phyloP scores from a whole-genome alignment of 2,888 invertebrate genomes.

The Cenopis cana region DNA sequence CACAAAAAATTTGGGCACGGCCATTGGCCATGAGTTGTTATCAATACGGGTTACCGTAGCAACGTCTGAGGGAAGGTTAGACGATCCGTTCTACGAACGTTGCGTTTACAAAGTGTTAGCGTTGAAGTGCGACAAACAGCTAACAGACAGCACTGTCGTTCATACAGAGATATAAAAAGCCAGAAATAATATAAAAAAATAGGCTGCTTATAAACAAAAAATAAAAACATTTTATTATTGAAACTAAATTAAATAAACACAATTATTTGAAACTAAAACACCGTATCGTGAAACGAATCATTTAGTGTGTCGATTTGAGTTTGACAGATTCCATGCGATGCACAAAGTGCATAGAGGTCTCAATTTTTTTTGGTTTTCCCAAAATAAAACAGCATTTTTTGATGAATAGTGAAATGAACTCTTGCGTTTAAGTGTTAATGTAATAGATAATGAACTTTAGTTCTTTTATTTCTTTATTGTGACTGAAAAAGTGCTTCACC shows the following conservation, averaged over 20 bases:
- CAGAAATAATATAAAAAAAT: neutral
- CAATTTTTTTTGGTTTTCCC: constrained; percentile 30
- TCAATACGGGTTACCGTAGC: constrained; percentile 69
- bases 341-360: constrained; percentile 42
- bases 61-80: constrained; percentile 53
- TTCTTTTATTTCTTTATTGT: constrained; percentile 55
- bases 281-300: constrained; percentile 36
- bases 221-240: neutral
- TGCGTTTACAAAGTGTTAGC: neutral
- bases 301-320: constrained; percentile 35
- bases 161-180: neutral
- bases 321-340: constrained; percentile 44
- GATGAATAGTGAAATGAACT: constrained; percentile 50
- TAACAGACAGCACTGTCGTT: neutral
- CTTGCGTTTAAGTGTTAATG: constrained; percentile 47
- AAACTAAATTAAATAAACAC: neutral
- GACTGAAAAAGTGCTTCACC: constrained; percentile 59
- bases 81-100: constrained; percentile 8
- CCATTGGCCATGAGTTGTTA: constrained; percentile 78
- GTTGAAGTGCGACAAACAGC: neutral
- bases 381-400: constrained; percentile 44
- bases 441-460: constrained; percentile 63
- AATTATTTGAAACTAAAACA: neutral
- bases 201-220: neutral
- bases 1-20: constrained; percentile 76